These are phyloP conservation scores for Dendrocincla fuliginosa DNA, from an alignment of 2,797 vertebrate genomes.

Conservation along the genomic window DNA sequence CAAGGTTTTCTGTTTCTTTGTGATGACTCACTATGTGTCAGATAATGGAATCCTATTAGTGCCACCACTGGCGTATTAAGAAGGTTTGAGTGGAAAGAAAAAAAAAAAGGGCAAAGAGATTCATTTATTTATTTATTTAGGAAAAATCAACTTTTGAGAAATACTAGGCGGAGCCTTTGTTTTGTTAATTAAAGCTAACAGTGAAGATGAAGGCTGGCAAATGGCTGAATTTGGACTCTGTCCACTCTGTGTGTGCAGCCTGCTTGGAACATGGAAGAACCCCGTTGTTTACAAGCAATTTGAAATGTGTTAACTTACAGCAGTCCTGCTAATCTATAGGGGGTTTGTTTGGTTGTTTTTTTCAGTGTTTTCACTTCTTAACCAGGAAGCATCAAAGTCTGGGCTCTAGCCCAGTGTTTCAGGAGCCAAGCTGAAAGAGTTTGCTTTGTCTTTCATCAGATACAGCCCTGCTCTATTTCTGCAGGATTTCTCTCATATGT, in stretches of 20 bases:
- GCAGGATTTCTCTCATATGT: neutral
- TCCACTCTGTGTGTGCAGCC: neutral
- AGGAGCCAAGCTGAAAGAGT: neutral
- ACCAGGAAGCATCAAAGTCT: neutral
- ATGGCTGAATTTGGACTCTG: neutral
- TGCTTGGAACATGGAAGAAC: neutral
- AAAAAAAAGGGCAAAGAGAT: neutral
- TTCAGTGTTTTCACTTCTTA: conserved; percentile 5
- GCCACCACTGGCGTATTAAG: neutral
- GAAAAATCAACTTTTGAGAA: neutral
- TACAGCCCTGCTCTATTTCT: neutral
- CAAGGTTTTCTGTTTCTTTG: conserved; percentile 38
- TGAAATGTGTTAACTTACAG: neutral
- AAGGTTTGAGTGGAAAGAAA: neutral
- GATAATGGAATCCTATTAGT: conserved; percentile 39
- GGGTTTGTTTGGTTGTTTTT: neutral
- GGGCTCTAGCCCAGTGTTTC: neutral
- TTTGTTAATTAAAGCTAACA: neutral
- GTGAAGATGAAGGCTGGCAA: neutral
- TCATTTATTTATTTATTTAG: neutral
- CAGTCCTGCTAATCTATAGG: neutral
- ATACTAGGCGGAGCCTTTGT: neutral
- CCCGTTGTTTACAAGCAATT: fast-evolving
- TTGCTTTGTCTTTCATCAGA: neutral
- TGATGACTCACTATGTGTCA: conserved; percentile 14